These are phyloP conservation scores for Pachycephala philippinensis DNA, from an alignment of 2,113 vertebrate species.

Conservation along the genomic window DNA sequence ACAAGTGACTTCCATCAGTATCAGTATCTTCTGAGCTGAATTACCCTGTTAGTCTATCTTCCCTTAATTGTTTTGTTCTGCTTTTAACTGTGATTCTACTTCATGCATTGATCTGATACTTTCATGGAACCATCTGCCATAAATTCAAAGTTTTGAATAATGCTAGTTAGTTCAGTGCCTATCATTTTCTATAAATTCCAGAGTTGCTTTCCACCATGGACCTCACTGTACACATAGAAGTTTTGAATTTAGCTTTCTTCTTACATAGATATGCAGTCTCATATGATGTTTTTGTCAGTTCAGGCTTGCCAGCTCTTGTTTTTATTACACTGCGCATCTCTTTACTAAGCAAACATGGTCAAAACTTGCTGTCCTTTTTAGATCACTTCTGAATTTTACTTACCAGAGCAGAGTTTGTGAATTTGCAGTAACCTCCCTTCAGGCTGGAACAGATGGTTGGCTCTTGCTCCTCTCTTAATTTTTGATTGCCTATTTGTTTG, in stretches of 20 bases:
- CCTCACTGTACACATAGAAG: not conserved
- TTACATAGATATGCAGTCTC: not conserved
- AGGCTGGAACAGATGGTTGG: not conserved
- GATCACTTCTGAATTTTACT: not conserved
- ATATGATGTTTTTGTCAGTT: not conserved
- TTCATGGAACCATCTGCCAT: not conserved
- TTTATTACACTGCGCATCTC: not conserved
- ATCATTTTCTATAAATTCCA: not conserved
- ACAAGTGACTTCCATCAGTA: not conserved
- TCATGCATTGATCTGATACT: not conserved
- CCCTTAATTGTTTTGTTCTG: not conserved
- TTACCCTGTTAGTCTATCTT: not conserved
- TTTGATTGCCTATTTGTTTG: not conserved
- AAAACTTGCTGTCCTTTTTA: not conserved
- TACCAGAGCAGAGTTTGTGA: not conserved
- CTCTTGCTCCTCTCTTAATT: not conserved
- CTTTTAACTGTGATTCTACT: not conserved
- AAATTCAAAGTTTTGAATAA: not conserved
- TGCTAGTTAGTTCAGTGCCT: not conserved
- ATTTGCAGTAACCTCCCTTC: not conserved
- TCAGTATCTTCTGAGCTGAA: not conserved
- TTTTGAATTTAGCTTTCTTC: not conserved
- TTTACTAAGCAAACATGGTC: not conserved
- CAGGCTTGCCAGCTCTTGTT: not conserved
- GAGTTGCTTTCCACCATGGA: not conserved